Base-by-base conservation (phyloP, 2,888 invertebrate genomes). In the Campopleginae sp. region DNA sequence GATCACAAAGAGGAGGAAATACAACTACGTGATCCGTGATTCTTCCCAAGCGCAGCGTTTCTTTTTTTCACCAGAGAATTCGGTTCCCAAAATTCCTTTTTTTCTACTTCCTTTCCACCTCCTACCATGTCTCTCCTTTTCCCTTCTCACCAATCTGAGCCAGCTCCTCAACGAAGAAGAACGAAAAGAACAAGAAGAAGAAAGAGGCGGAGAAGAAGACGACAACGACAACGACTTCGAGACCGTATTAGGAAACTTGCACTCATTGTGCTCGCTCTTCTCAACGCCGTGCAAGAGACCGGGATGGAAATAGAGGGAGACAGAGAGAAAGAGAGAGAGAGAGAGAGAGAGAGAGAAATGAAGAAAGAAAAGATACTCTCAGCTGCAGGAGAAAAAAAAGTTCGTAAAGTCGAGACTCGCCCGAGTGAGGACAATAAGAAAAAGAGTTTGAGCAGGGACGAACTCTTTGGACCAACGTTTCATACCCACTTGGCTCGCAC, bases 161-260 rank as follows among this genome's bases (percentile, higher is more conserved):
- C 48, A 66, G 82, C 82, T 84, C 76, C 72, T 17, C 77, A 42
- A 82, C 79, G 70, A 82, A 70, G 78, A 63, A 71, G 51, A 75
- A 27, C 44, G 76, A 17, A 58, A 80, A 66, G 75, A 81, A 75
- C 23, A 23, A 46, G 19, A 12, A 51, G 23, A 31, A 33, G 27
- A 51, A 17, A 23, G 46, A 42, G 75, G 48, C 14, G 66, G 75
- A 14, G 66, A 80, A 48, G 74, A 81, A 65, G 58, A 68, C 80
- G 72, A 44, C 86, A 48, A 82, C 74, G 72, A 82, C 78, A 58
- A 74, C 78, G 74, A 83, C 84, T 65, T 76, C 75, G 88, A 88
- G 87, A 74, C 92, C 92, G 91, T 92, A 92, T 92, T 92, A 91
- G 92, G 92, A 92, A 92, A 92, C 92, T 88, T 92, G 92, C 88